Evolutionary conservation across 2,888 invertebrate genomes (phyloP).

Genomic region (Amphimallon solstitiale): DNA sequence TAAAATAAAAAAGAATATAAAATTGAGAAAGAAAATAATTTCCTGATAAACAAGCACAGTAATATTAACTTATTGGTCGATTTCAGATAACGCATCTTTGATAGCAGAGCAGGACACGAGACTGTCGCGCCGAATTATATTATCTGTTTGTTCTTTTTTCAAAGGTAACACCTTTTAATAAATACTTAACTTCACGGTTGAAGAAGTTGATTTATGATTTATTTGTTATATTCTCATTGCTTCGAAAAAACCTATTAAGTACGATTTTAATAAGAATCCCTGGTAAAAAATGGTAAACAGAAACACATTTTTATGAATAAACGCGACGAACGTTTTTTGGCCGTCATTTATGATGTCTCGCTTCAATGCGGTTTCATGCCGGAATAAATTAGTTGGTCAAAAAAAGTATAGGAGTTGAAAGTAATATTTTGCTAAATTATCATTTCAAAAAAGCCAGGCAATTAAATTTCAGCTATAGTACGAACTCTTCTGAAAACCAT

Average conservation of each 20-base stretch:
- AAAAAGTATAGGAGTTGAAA: too few relatives aligned
- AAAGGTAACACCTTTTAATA: constrained; percentile 51
- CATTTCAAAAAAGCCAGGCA: too few relatives aligned
- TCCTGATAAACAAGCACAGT: background rate
- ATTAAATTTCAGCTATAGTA: too few relatives aligned
- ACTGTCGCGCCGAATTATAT: constrained; percentile 54
- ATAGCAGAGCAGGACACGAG: constrained; percentile 52
- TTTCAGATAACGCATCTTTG: constrained; percentile 54
- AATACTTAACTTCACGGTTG: background rate
- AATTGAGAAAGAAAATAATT: too few relatives aligned
- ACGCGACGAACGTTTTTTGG: too few relatives aligned
- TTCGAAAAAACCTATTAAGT: background rate
- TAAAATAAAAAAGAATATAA: too few relatives aligned
- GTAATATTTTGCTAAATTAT: too few relatives aligned
- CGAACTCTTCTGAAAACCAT: too few relatives aligned
- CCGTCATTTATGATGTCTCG: too few relatives aligned
- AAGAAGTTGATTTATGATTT: background rate
- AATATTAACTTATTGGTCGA: constrained; percentile 44
- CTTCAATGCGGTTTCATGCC: too few relatives aligned
- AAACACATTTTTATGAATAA: background rate
- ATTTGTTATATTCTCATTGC: background rate
- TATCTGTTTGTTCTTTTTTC: constrained; percentile 53
- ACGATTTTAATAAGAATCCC: background rate
- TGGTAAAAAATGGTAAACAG: background rate
- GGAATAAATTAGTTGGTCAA: too few relatives aligned